phyloP scores from a whole-genome alignment of 92 coral and sea anemone species.

The Paramuricea clavata region DNA sequence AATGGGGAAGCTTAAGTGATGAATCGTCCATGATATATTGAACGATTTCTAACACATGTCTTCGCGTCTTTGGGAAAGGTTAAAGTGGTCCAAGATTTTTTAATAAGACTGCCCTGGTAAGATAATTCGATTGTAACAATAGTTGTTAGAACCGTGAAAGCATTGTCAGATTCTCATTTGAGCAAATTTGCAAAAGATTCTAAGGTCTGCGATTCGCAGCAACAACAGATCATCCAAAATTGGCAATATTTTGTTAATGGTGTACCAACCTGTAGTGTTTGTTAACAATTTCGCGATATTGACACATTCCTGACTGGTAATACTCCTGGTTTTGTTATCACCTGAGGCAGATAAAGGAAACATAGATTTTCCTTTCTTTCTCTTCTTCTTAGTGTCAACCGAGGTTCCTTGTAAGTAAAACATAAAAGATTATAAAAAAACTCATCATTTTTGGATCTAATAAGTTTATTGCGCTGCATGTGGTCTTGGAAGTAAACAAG shows the following conservation, averaged over 20 bases:
- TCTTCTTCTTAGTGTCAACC: constrained; percentile 70
- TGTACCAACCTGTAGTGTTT: neutral
- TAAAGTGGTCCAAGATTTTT: no score
- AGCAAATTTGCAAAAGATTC: neutral
- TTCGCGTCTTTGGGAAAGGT: no score
- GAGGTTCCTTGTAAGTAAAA: neutral
- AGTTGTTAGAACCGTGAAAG: no score
- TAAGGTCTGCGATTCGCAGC: neutral
- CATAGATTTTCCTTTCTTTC: constrained; percentile 93
- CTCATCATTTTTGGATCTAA: no score
- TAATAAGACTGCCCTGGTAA: no score
- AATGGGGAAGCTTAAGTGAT: no score
- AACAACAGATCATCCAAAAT: neutral
- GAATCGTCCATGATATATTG: no score
- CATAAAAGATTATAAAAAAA: neutral
- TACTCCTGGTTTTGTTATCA: constrained; percentile 83
- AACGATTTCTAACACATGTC: no score
- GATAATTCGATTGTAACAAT: no score
- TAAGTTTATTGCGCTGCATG: no score
- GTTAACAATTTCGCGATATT: constrained; percentile 69
- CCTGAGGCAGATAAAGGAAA: constrained; percentile 94
- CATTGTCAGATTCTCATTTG: no score
- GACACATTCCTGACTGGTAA: constrained; percentile 83
- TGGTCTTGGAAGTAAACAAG: no score
- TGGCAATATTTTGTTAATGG: neutral